phyloP scores from a whole-genome alignment of 1,140 invertebrate genomes.

The Portunus trituberculatus region DNA sequence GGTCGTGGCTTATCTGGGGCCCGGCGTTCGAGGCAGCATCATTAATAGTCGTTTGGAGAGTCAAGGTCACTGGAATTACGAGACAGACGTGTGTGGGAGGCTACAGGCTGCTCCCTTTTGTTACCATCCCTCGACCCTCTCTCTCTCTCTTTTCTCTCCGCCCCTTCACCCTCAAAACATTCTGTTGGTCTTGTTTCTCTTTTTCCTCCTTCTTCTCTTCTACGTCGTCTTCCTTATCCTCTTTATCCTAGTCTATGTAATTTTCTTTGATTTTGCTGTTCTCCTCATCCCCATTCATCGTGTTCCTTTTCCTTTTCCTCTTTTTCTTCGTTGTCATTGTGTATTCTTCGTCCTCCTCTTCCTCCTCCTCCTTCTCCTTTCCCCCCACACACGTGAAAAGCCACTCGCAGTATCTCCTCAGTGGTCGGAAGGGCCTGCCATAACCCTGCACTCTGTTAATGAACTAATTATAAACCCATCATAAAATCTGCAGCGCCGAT shows the following conservation, averaged over 20 bases:
- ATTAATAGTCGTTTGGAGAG: too few relatives aligned
- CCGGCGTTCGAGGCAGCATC: too few relatives aligned
- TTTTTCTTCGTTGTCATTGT: neutral
- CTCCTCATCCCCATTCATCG: neutral
- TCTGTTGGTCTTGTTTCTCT: neutral
- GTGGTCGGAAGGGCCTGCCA: neutral
- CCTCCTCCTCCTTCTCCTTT: neutral
- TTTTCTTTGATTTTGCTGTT: neutral
- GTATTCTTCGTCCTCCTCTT: neutral
- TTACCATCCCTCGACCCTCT: too few relatives aligned
- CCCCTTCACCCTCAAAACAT: neutral
- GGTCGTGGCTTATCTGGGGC: too few relatives aligned
- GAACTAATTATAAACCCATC: conserved; percentile 63
- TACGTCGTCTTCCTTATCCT: neutral
- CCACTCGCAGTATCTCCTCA: neutral
- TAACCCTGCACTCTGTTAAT: conserved; percentile 55
- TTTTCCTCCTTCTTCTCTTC: neutral
- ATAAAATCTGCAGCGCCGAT: conserved; percentile 62
- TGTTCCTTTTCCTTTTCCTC: neutral
- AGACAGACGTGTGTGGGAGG: too few relatives aligned
- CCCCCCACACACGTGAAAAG: neutral
- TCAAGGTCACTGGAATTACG: too few relatives aligned
- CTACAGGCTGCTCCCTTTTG: neutral
- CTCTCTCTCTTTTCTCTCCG: neutral
- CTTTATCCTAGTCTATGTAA: neutral